Evolutionary conservation across 2,113 vertebrate genomes (phyloP).

Genomic region (Thomomys bottae): DNA sequence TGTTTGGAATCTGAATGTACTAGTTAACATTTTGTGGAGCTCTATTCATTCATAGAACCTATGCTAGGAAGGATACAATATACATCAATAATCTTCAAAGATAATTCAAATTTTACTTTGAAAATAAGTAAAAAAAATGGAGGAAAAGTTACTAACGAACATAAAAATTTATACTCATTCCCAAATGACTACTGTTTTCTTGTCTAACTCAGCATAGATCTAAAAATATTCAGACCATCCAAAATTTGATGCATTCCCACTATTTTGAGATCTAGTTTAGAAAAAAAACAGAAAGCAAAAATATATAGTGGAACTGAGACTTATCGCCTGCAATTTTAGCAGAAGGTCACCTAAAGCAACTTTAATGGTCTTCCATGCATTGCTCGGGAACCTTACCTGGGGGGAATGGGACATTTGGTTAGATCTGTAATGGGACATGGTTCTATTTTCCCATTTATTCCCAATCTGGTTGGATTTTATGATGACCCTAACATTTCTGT

Average conservation of each 20-base stretch:
- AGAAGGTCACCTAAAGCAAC: neutral
- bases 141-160: neutral
- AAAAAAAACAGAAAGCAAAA: neutral
- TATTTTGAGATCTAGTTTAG: constrained; percentile 29
- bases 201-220: neutral
- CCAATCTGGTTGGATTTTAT: neutral
- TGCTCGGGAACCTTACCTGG: neutral
- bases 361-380: neutral
- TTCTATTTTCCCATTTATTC: neutral
- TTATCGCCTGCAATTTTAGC: neutral
- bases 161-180: neutral
- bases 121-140: constrained; percentile 34
- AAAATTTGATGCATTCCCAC: neutral
- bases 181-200: neutral
- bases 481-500: neutral
- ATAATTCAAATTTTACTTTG: constrained; percentile 40
- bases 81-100: constrained; percentile 17
- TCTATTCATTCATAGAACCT: neutral
- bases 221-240: constrained; percentile 4
- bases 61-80: neutral
- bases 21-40: neutral
- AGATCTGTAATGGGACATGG: neutral
- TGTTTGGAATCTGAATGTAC: neutral
- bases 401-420: neutral
- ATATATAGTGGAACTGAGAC: neutral